These are phyloP conservation scores for Oncorhynchus masou DNA, from an alignment of 2,113 vertebrate genomes.

Conservation along the genomic window DNA sequence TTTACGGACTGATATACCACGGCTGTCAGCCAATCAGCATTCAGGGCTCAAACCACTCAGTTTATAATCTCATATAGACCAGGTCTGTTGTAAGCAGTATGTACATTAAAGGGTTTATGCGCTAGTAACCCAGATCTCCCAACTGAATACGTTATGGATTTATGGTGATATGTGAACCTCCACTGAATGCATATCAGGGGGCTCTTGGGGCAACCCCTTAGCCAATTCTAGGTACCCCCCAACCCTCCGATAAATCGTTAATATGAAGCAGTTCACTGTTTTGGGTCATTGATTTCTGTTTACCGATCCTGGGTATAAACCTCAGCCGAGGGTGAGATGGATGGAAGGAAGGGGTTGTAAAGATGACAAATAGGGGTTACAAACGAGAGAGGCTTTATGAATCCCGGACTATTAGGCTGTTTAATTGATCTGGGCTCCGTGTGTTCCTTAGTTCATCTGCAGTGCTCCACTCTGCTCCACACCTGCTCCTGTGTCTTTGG, in stretches of 20 bases:
- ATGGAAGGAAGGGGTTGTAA: constrained; percentile 22
- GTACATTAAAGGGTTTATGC: constrained; percentile 65
- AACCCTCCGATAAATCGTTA: constrained; percentile 59
- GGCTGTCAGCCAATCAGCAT: too few species aligned
- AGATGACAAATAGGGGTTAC: constrained; percentile 51
- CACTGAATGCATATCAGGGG: constrained; percentile 57
- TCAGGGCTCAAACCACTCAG: too few species aligned
- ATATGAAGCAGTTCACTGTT: constrained; percentile 59
- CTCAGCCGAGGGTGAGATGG: constrained; percentile 29
- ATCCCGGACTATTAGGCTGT: constrained; percentile 30
- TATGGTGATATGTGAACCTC: constrained; percentile 72
- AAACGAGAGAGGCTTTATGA: constrained; percentile 39
- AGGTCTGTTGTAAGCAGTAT: constrained; percentile 51
- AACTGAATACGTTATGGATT: constrained; percentile 50
- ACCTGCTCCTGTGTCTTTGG: constrained; percentile 30
- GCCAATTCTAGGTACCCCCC: background rate
- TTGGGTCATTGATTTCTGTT: constrained; percentile 76
- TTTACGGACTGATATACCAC: too few species aligned
- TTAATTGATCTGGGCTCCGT: constrained; percentile 45
- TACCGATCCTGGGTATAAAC: constrained; percentile 69
- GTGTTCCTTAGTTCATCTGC: constrained; percentile 28
- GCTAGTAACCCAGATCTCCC: constrained; percentile 70
- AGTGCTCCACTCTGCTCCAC: constrained; percentile 16
- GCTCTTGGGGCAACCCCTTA: background rate
- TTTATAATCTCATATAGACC: background rate